Base-by-base conservation (phyloP, 2,113 vertebrate species). In the Corvus moneduloides region DNA sequence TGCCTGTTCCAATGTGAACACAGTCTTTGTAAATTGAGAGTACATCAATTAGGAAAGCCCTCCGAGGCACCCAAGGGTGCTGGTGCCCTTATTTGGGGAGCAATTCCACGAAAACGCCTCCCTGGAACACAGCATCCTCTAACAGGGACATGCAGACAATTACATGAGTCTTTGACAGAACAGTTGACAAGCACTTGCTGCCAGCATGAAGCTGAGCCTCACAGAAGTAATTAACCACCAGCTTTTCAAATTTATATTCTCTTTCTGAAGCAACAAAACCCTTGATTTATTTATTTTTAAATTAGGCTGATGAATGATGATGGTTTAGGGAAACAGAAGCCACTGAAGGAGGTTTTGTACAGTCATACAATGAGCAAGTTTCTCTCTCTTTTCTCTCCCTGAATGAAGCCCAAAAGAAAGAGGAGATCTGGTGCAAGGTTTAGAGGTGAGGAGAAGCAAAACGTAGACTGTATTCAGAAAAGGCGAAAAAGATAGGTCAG, bases 221-320 rank as follows among this genome's bases (percentile, higher is more conserved):
- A 39, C 61, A 59, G 33, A 80, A 78, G 66, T 61, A 92, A 94
- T 96, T 91, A 95, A 63, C 77, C 61, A 95, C 23, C 54, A 82
- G 87, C 58, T 82, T 79, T 39, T 68, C 41, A 76, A 83, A 56
- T 54, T 62, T 58, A 35, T 54, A 61, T 55, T 80, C 43, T 51
- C n/a, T 26, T 91, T 87, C 44, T 49, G n/a, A 66, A 68, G 51
- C 0, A 17, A 82, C 49, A 84, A 71, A 89, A 48, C 7, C 0
- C 23, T 2, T 0, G 1, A 68, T 72, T 75, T 66, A 32, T 76
- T 94, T 94, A 15, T 79, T 81, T 82, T 78, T 56, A 66, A 86
- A 48, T 84, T 11, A 63, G 66, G 39, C n/a, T 72, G 84, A 71
- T 41, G 62, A 85, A 48, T 61, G 62, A 16, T 0, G 3, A 48